Evolutionary conservation across 2,113 vertebrate genomes (phyloP).

Genomic region (Callipepla californica): DNA sequence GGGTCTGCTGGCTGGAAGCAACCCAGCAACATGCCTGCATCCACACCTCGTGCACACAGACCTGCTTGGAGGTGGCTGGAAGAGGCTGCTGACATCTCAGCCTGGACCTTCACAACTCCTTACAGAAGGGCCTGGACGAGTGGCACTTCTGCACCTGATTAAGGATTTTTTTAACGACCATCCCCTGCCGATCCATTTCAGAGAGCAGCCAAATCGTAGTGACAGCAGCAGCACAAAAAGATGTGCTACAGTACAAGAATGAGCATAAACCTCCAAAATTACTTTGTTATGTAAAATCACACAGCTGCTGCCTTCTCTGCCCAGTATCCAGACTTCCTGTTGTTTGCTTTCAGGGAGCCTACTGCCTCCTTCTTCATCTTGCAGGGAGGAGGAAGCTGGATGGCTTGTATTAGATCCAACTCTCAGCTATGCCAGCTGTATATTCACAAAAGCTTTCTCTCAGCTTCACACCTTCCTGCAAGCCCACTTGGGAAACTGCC

Average conservation of each 20-base stretch:
- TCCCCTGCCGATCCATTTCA: not conserved
- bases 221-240: accelerated
- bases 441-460: not conserved
- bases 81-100: not conserved
- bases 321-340: not conserved
- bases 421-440: not conserved
- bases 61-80: not conserved
- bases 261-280: not conserved
- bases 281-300: not conserved
- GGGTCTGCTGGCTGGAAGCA: not conserved
- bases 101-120: not conserved
- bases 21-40: not conserved
- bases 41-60: too few species aligned
- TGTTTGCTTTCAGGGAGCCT: not conserved
- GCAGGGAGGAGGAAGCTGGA: not conserved
- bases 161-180: not conserved
- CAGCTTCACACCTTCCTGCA: not conserved
- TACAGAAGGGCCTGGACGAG: not conserved
- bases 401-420: not conserved
- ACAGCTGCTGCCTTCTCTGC: not conserved
- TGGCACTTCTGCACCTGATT: not conserved
- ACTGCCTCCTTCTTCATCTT: not conserved
- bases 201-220: not conserved
- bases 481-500: not conserved
- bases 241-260: not conserved